phyloP scores from a whole-genome alignment of 2,113 vertebrate species.

The Etia nguti region DNA sequence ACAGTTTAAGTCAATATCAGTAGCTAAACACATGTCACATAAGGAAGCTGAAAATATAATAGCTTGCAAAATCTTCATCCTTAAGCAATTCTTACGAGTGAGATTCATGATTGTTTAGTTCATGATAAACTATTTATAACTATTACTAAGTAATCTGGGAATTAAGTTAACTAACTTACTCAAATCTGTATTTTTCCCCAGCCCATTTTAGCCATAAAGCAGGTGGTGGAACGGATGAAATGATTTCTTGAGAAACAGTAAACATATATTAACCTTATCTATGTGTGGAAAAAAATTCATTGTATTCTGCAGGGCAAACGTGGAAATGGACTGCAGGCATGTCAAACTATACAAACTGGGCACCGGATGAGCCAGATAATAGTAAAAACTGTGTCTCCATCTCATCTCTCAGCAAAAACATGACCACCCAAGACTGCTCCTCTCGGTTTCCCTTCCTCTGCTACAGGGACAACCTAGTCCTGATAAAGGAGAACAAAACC shows the following conservation, averaged over 20 bases:
- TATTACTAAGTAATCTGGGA: not conserved
- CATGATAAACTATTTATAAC: not conserved
- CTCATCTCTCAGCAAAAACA: not conserved
- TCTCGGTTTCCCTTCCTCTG: not conserved
- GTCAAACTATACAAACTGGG: not conserved
- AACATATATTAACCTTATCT: not conserved
- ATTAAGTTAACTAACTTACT: not conserved
- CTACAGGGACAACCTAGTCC: not conserved
- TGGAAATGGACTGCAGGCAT: constrained; percentile 1
- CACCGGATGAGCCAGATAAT: rapidly evolving
- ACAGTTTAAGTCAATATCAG: not conserved
- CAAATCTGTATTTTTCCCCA: not conserved
- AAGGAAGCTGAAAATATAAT: not conserved
- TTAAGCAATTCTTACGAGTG: not conserved
- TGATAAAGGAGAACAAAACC: constrained; percentile 30
- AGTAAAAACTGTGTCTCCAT: not conserved
- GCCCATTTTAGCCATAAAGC: not conserved
- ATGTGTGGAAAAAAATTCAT: not conserved
- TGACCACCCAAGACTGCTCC: not conserved
- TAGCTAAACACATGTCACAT: not conserved
- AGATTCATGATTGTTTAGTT: not conserved
- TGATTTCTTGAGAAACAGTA: not conserved
- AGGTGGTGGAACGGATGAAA: not conserved
- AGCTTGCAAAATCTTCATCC: not conserved
- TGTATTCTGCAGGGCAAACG: not conserved